These are phyloP conservation scores for Hepsetus odoe DNA, from an alignment of 2,113 vertebrate genomes.

Conservation along the genomic window DNA sequence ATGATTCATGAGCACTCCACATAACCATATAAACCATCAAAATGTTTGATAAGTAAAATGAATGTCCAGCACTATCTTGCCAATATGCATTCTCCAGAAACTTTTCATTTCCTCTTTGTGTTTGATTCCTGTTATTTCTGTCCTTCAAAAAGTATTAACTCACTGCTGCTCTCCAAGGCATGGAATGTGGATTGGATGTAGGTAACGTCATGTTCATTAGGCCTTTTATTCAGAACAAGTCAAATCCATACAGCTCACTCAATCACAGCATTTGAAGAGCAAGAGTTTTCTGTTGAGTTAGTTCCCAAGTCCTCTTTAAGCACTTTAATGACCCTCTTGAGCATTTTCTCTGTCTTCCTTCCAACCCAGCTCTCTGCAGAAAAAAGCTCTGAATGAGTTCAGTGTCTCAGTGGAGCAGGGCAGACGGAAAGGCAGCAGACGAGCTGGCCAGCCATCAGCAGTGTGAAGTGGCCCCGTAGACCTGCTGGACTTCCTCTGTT, in stretches of 20 bases:
- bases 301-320: neutral
- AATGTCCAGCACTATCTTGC: slow-evolving; percentile 37
- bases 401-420: slow-evolving; percentile 39
- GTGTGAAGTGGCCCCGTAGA: slow-evolving; percentile 26
- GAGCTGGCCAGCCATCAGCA: slow-evolving; percentile 51
- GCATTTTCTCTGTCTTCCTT: slow-evolving; percentile 26
- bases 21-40: slow-evolving; percentile 49
- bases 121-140: slow-evolving; percentile 51
- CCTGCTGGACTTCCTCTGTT: slow-evolving; percentile 26
- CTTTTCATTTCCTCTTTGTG: slow-evolving; percentile 45
- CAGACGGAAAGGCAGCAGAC: slow-evolving; percentile 47
- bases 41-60: slow-evolving; percentile 51
- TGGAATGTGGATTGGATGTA: neutral
- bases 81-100: slow-evolving; percentile 45
- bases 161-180: slow-evolving; percentile 16
- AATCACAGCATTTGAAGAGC: slow-evolving; percentile 19
- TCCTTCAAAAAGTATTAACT: slow-evolving; percentile 47
- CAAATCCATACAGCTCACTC: slow-evolving; percentile 14
- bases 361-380: slow-evolving; percentile 22
- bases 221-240: neutral
- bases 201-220: slow-evolving; percentile 24
- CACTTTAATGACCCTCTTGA: slow-evolving; percentile 27
- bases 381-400: slow-evolving; percentile 46
- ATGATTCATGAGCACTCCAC: slow-evolving; percentile 55
- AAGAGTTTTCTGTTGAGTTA: neutral